Conservation (phyloP, 92 coral and sea anemone genomes). For the Meandrina meandrites region DNA sequence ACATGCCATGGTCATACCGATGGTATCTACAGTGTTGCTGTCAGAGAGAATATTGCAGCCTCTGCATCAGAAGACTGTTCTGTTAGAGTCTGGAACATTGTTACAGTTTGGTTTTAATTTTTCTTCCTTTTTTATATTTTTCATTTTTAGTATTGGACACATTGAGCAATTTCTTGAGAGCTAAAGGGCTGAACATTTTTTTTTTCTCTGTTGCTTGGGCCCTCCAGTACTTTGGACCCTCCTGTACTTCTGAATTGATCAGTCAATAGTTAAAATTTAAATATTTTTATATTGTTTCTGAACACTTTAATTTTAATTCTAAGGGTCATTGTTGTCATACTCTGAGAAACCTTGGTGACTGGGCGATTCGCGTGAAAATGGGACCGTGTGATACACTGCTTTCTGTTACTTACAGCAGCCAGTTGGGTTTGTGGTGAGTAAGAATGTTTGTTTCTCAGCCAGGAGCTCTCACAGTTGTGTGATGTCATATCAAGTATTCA, state of each 20-base stretch:
- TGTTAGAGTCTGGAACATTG: constrained; percentile 76
- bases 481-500: background rate
- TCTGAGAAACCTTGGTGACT: constrained; percentile 41
- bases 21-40: constrained; percentile 71
- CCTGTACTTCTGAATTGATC: background rate
- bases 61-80: constrained; percentile 72
- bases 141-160: background rate
- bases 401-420: constrained; percentile 49
- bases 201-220: background rate
- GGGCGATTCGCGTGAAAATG: constrained; percentile 65
- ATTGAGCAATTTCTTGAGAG: background rate
- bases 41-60: constrained; percentile 51
- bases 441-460: background rate
- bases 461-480: background rate
- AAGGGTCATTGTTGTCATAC: constrained; percentile 35
- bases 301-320: background rate
- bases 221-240: no score
- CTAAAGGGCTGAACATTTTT: background rate
- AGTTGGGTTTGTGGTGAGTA: constrained; percentile 64
- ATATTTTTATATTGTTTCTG: background rate
- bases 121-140: background rate
- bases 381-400: constrained; percentile 62
- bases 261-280: background rate
- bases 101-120: constrained; percentile 31
- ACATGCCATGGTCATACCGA: constrained; percentile 65